Evolutionary conservation across 1,140 invertebrate species (phyloP), one percentile per base, ranked within the genome.

Genomic region (Drosophila yakuba): DNA sequence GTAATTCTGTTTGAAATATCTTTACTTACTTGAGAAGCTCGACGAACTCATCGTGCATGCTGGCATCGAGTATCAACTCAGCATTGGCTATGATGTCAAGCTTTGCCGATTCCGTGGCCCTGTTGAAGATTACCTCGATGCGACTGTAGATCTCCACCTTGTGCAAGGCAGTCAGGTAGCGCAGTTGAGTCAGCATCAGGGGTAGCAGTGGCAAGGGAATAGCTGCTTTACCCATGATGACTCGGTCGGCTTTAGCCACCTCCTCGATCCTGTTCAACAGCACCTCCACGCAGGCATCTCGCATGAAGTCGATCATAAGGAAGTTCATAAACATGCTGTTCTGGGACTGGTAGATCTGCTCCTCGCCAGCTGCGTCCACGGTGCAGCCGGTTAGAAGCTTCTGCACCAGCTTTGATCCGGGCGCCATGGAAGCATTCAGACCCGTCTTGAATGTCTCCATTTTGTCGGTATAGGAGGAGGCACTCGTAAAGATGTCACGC

Each of bases 291-390:
- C 93, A 89, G 5, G 91, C 76, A 23, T 92, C 81, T 43, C 93
- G 93, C 38, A 94, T 50, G 38, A 78, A 85, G 50, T 91, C 80
- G 15, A 93, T 91, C 85, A 93, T 93, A 0, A 94, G 67, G 48
- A 94, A 92, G 55, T 93, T 91, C 20, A 90, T 78, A 11, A 92
- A 91, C 80, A 93, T 91, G 79, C 93, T 93, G 44, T 93, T 93
- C 69, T 93, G 93, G 0, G 91, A 92, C 57, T 91, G 88, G 76
- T 91, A 91, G 6, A 73, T 69, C 35, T 75, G 80, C 11, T 90
- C 88, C 11, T 83, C 75, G 4, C 85, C 78, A 0, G 93, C 80
- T 14, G 91, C 74, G 64, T 85, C 81, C 28, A 80, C 80, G 4
- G 73, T 86, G 55, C 86, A 91, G 0, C 88, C 89, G 20, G 74